phyloP scores from a whole-genome alignment of 2,113 vertebrate species.

The Corythoichthys intestinalis region DNA sequence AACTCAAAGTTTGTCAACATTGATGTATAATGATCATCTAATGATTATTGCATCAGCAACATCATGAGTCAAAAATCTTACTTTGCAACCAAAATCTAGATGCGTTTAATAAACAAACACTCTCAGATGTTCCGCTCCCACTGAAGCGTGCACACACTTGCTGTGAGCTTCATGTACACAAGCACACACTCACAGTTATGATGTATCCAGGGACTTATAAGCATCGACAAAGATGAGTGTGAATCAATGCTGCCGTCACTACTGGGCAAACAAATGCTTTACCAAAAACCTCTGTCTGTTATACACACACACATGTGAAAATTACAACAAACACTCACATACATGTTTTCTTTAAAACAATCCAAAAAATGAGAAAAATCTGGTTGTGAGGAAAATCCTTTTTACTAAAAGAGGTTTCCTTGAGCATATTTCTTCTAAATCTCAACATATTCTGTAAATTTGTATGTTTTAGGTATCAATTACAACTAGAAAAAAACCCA shows the following conservation, averaged over 20 bases:
- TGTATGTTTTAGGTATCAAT: background rate
- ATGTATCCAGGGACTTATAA: slow-evolving; percentile 69
- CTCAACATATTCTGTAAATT: slow-evolving; percentile 6
- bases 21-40: background rate
- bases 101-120: background rate
- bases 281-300: slow-evolving; percentile 53
- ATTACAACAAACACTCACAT: slow-evolving; percentile 2
- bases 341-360: slow-evolving; percentile 11
- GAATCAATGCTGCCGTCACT: slow-evolving; percentile 71
- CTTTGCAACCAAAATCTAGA: background rate
- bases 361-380: background rate
- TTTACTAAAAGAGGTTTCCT: background rate
- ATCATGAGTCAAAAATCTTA: background rate
- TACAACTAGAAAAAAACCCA: background rate
- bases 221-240: slow-evolving; percentile 73
- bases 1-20: background rate
- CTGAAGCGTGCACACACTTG: slow-evolving; percentile 18
- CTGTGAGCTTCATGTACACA: slow-evolving; percentile 22
- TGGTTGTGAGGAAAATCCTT: background rate
- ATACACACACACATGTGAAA: slow-evolving; percentile 23
- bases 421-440: background rate
- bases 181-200: slow-evolving; percentile 52
- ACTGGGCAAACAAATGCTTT: slow-evolving; percentile 70
- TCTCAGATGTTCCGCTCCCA: background rate
- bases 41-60: background rate